phyloP scores from a whole-genome alignment of 2,888 invertebrate genomes.

The Adelognathus sp. region DNA sequence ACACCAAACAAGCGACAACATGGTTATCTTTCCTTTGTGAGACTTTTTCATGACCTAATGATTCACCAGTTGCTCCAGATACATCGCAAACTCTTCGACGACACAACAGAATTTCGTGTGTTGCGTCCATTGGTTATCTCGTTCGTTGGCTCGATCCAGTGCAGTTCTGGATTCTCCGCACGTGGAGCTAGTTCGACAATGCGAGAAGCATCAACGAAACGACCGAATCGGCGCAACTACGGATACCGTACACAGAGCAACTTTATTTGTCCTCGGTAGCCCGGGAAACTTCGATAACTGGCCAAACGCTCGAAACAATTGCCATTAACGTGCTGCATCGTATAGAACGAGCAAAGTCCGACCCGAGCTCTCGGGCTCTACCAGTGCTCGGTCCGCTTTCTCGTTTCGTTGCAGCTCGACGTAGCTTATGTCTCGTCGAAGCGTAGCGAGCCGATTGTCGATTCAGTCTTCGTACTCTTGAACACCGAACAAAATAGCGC shows the following conservation, averaged over 20 bases:
- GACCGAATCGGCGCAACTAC: not conserved
- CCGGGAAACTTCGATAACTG: slow-evolving; percentile 59
- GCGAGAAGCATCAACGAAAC: slow-evolving; percentile 2
- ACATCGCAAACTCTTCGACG: not conserved
- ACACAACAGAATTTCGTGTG: not conserved
- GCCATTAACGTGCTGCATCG: slow-evolving; percentile 49
- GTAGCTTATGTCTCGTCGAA: slow-evolving; percentile 42
- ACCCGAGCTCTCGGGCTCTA: not conserved
- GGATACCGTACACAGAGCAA: slow-evolving; percentile 26
- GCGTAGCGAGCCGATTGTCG: slow-evolving; percentile 25
- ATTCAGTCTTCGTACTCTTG: slow-evolving; percentile 50
- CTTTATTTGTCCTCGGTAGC: slow-evolving; percentile 56
- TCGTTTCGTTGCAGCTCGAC: not conserved
- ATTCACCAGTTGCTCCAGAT: not conserved
- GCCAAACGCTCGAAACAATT: slow-evolving; percentile 55
- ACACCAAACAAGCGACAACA: not conserved
- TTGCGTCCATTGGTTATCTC: not conserved
- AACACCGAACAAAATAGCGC: slow-evolving; percentile 46
- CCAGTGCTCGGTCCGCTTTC: not conserved
- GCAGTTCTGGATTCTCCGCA: slow-evolving; percentile 47
- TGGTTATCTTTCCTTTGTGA: not conserved
- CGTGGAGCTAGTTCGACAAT: slow-evolving; percentile 44
- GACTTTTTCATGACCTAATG: not conserved
- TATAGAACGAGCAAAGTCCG: slow-evolving; percentile 22
- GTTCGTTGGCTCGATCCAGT: slow-evolving; percentile 4